Percentiles rank a stretch among this genome's conserved stretches.
phyloP scores from a whole-genome alignment of 2,113 vertebrate species.

The Tilapia sparmanii region DNA sequence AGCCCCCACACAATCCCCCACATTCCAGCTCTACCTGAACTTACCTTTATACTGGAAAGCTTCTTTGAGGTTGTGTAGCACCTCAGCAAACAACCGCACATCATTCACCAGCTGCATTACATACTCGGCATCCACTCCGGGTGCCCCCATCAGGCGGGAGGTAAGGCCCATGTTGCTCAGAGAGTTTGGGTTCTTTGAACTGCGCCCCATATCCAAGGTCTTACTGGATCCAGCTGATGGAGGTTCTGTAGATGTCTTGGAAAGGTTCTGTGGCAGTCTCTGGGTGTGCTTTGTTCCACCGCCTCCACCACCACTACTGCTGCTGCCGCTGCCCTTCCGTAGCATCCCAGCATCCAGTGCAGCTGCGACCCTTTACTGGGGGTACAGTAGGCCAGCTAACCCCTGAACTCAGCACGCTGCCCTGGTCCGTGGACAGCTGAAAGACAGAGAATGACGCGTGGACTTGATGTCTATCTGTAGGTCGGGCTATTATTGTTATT shows the following conservation, averaged over 20 bases:
- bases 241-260: slow-evolving; percentile 70
- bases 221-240: slow-evolving; percentile 65
- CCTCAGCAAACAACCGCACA: slow-evolving; percentile 87
- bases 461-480: neutral
- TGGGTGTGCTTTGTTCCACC: slow-evolving; percentile 73
- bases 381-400: slow-evolving; percentile 22
- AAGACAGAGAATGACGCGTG: neutral
- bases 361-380: slow-evolving; percentile 10
- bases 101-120: slow-evolving; percentile 93
- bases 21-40: slow-evolving; percentile 78
- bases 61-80: slow-evolving; percentile 88
- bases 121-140: slow-evolving; percentile 83
- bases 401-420: slow-evolving; percentile 36
- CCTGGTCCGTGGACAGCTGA: slow-evolving; percentile 24
- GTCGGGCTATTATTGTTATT: neutral
- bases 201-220: slow-evolving; percentile 79
- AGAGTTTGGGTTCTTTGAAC: slow-evolving; percentile 71
- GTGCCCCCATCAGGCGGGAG: slow-evolving; percentile 69
- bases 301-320: neutral
- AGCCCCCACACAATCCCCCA: neutral
- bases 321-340: slow-evolving; percentile 75
- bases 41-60: slow-evolving; percentile 82
- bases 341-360: slow-evolving; percentile 78
- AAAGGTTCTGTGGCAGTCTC: slow-evolving; percentile 69
- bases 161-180: slow-evolving; percentile 73